phyloP scores from a whole-genome alignment of 2,888 invertebrate genomes.

The Altica lythri region DNA sequence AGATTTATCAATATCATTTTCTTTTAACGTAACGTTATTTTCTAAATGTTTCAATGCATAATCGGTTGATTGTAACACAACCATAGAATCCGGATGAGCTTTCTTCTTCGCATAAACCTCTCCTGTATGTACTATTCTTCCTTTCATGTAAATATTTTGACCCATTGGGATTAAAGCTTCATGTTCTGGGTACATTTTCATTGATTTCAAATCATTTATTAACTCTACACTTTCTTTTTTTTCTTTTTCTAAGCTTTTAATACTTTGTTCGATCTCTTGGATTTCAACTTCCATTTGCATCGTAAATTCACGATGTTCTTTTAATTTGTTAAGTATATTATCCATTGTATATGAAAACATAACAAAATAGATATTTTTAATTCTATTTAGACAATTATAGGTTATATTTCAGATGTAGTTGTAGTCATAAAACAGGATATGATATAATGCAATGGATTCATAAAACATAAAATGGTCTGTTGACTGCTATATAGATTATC shows the following conservation, averaged over 20 bases:
- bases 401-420: no score
- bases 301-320: no score
- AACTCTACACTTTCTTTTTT: conserved; percentile 37
- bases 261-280: conserved; percentile 29
- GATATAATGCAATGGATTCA: no score
- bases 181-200: conserved; percentile 45
- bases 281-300: no score
- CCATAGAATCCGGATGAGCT: conserved; percentile 43
- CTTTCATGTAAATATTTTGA: conserved; percentile 50
- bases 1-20: conserved; percentile 37
- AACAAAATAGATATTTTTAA: no score
- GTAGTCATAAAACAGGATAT: no score
- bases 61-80: conserved; percentile 40
- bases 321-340: no score
- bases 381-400: no score
- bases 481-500: no score
- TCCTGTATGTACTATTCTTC: conserved; percentile 47
- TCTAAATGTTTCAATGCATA: conserved; percentile 42
- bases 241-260: conserved; percentile 32
- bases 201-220: conserved; percentile 37
- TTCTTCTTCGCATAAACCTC: conserved; percentile 44
- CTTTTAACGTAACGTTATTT: conserved; percentile 34
- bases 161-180: conserved; percentile 46
- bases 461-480: no score
- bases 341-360: no score